These are phyloP conservation scores for Henricia sp. DNA, from an alignment of 53 echinoderm and acorn worm species.

Conservation along the genomic window DNA sequence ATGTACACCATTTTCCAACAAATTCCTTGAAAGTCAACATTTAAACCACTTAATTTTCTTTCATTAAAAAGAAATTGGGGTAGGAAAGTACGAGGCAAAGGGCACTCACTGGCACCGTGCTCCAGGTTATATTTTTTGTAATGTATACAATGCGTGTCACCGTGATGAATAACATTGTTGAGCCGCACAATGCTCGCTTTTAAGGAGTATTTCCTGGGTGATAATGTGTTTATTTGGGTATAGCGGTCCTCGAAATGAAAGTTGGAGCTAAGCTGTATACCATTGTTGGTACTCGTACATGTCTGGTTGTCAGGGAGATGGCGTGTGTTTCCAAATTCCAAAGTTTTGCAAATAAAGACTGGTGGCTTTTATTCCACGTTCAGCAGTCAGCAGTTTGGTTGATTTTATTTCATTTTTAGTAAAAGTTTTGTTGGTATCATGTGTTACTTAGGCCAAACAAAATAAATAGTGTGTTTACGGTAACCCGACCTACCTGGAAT, in stretches of 20 bases:
- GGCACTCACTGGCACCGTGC: not conserved
- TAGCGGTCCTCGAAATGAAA: not conserved
- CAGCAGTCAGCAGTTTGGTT: too few species aligned
- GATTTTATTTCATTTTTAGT: too few species aligned
- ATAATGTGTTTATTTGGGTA: constrained; percentile 43
- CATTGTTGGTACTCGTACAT: not conserved
- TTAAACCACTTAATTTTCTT: too few species aligned
- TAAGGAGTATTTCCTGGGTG: not conserved
- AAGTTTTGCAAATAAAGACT: constrained; percentile 26
- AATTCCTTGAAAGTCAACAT: too few species aligned
- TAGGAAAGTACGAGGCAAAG: too few species aligned
- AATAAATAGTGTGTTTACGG: too few species aligned
- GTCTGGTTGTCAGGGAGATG: constrained; percentile 21
- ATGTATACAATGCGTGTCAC: not conserved
- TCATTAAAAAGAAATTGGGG: too few species aligned
- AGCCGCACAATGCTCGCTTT: constrained; percentile 3
- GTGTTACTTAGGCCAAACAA: too few species aligned
- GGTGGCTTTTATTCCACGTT: constrained; percentile 7
- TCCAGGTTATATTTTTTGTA: not conserved
- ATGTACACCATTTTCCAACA: too few species aligned
- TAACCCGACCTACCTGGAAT: too few species aligned
- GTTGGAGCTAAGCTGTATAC: not conserved
- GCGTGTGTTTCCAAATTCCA: constrained; percentile 6
- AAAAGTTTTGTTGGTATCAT: too few species aligned
- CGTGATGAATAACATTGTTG: constrained; percentile 12